These are phyloP conservation scores for Perizoma affinitatum DNA, from an alignment of 2,888 invertebrate genomes.

Conservation along the genomic window DNA sequence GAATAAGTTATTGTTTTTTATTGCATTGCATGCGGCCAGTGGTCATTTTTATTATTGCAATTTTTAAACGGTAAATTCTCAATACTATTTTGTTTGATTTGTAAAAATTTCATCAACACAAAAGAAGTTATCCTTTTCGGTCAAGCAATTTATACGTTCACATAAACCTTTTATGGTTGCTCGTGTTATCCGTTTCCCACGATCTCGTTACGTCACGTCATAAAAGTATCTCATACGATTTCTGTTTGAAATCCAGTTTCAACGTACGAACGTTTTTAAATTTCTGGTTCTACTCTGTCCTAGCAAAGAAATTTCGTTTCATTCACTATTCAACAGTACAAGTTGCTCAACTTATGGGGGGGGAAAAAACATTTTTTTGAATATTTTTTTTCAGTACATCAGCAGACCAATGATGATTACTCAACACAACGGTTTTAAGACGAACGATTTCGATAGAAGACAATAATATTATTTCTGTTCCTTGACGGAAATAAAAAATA, in stretches of 20 bases:
- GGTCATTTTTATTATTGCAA: not conserved
- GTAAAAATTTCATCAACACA: not conserved
- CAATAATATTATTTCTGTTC: too few species aligned
- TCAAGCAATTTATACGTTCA: too few species aligned
- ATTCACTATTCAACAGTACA: constrained; percentile 1
- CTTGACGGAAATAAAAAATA: too few species aligned
- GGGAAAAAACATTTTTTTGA: too few species aligned
- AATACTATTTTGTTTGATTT: too few species aligned
- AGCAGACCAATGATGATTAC: too few species aligned
- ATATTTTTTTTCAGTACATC: too few species aligned
- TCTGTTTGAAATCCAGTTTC: constrained; percentile 20
- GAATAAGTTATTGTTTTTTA: constrained; percentile 1
- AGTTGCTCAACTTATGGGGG: too few species aligned
- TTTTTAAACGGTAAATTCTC: too few species aligned
- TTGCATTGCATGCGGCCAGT: not conserved
- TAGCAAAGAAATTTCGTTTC: not conserved
- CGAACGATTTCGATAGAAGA: too few species aligned
- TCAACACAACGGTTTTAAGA: too few species aligned
- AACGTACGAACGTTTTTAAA: constrained; percentile 8
- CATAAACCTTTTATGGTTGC: not conserved
- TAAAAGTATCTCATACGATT: constrained; percentile 7
- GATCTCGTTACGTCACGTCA: constrained; percentile 23
- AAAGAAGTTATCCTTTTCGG: too few species aligned
- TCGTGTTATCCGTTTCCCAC: constrained; percentile 20
- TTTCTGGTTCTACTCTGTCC: constrained; percentile 6